Evolutionary conservation across 1,140 invertebrate genomes (phyloP).

Genomic region (Wasmannia auropunctata): DNA sequence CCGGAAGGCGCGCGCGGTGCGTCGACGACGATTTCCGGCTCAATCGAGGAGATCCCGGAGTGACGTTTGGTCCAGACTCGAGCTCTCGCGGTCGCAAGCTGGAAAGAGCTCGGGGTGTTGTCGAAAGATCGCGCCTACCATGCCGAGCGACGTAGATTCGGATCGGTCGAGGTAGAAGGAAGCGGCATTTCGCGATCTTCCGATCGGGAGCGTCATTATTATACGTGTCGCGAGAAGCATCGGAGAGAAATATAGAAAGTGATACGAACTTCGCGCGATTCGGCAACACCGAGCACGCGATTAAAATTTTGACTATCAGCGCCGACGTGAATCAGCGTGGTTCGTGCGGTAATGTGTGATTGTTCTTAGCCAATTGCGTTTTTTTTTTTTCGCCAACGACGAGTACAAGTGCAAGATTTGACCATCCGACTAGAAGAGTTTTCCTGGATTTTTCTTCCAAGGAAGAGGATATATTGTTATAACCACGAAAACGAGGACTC

Average conservation of each 20-base stretch:
- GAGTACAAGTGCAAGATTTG: neutral
- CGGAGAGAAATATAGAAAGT: neutral
- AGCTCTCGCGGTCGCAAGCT: neutral
- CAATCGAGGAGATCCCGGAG: neutral
- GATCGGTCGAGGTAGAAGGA: neutral
- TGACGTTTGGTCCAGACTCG: neutral
- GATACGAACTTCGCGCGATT: neutral
- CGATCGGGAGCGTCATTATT: neutral
- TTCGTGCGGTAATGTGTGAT: neutral
- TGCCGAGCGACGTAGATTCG: neutral
- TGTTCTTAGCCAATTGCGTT: neutral
- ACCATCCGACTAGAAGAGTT: neutral
- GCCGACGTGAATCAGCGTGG: neutral
- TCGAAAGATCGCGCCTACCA: neutral
- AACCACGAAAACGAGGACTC: neutral
- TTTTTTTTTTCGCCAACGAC: neutral
- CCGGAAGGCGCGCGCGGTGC: slow-evolving; percentile 35
- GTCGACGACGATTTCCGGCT: slow-evolving; percentile 28
- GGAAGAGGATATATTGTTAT: neutral
- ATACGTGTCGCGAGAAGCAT: neutral
- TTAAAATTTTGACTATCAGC: neutral
- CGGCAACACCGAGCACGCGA: neutral
- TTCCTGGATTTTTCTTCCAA: neutral
- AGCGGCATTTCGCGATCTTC: neutral
- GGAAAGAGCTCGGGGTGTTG: neutral